Evolutionary conservation across 2,888 invertebrate species (phyloP), one percentile per base, ranked within the genome.

Genomic region (Stenodera caucasica): DNA sequence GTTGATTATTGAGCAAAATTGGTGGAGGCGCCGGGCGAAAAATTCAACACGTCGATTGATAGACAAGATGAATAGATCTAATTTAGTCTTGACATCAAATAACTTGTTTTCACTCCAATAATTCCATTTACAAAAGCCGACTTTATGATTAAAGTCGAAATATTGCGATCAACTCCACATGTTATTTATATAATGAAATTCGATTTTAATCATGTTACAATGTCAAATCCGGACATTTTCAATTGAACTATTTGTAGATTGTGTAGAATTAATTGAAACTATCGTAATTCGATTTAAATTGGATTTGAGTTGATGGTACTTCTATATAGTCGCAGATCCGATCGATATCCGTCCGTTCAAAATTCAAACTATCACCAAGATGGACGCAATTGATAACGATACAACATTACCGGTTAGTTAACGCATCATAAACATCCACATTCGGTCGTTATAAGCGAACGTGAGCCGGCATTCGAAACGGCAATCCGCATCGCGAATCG

Each of bases 341-440:
- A 26, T 26, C 5, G 5, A 26, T 26, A 26, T 26, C 2, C 26
- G 5, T 4, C 5, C 26, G 2, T 26, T 26, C 2, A 26, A 23
- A 45, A 23, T 21, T 23, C 23, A n/a, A 45, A n/a, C 45, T 45
- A 45, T 45, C 61, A 65, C 64, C 63, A 63, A 67, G 67, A 67
- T 69, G 62, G 58, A 64, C 57, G 61, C 56, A 58, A 52, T 51
- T 59, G 69, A 69, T 68, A 69, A 67, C 65, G 21, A 45, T 55
- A 45, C 53, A 54, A 61, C 67, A 67, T 69, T 67, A 69, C 68
- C 67, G 69, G 68, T 68, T 70, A 72, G 66, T 72, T 72, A 72
- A 71, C 71, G 68, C 68, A 51, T 71, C 67, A 67, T 72, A 69
- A 72, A 72, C 68, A 68, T 64, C n/a, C n/a, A 45, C 23, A 60